Conservation (phyloP, 2,113 vertebrate genomes). For the Scortum barcoo region DNA sequence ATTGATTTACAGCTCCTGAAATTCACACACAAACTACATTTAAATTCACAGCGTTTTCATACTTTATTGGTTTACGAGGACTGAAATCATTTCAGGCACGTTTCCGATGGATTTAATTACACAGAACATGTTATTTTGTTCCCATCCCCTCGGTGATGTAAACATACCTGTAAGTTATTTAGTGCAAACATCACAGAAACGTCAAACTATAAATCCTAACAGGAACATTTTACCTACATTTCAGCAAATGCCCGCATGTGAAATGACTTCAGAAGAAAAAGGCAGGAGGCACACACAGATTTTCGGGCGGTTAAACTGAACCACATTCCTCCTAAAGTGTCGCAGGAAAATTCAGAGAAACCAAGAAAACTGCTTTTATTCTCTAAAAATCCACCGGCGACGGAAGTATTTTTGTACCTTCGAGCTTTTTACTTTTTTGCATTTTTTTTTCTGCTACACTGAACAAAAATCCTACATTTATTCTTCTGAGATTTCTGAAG, state of each 20-base stretch:
- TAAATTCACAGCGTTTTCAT: not conserved
- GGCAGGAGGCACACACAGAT: not conserved
- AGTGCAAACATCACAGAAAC: not conserved
- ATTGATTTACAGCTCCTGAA: not conserved
- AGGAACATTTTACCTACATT: not conserved
- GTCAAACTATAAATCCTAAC: not conserved
- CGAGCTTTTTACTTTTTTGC: not conserved
- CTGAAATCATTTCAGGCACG: not conserved
- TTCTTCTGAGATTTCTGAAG: not conserved
- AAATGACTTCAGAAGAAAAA: constrained; percentile 16
- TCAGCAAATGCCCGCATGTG: constrained; percentile 8
- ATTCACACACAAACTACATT: not conserved
- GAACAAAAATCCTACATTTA: not conserved
- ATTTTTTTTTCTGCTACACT: not conserved
- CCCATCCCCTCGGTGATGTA: not conserved
- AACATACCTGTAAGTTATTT: not conserved
- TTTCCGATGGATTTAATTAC: not conserved
- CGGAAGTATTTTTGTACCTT: not conserved
- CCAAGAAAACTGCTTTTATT: constrained; percentile 25
- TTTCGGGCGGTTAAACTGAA: constrained; percentile 29
- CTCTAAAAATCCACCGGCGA: constrained; percentile 3
- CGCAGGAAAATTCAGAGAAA: constrained; percentile 19
- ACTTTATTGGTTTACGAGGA: not conserved
- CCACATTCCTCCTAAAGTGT: constrained; percentile 19
- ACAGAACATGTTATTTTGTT: not conserved